Base-by-base conservation (phyloP, 2,797 vertebrate genomes). In the Tarsius wallacei region DNA sequence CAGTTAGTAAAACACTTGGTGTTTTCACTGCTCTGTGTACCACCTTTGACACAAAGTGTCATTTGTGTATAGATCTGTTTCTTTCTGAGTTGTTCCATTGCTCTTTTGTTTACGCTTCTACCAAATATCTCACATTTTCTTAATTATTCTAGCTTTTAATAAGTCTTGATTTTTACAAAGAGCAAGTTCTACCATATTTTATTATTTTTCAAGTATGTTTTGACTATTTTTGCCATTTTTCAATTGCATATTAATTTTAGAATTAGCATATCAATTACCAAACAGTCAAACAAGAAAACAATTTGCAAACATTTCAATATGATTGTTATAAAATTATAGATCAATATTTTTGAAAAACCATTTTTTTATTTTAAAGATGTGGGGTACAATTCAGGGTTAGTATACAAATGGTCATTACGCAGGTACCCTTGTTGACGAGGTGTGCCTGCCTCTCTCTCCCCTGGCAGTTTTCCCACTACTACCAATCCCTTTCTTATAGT, bases 171-270 rank as follows among this genome's bases (percentile, higher is more conserved):
- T 51, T 86, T 8, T 93, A 42, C 36, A n/a, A 10, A 81, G 10
- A 74, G 2, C 22, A 81, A 22, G 12, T 57, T 15, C n/a, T 66
- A 81, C 5, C 21, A 28, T 74, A 81, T 53, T 78, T 95, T 71
- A 71, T n/a, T 77, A 70, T 88, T 77, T 49, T 89, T 73, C 12
- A 77, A 76, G 51, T 77, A 55, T 84, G 47, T 93, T 77, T 88
- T 71, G 26, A 9, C 9, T 83, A 57, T 80, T 74, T 90, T 96
- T 51, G 57, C 10, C 14, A 59, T 33, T 84, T 77, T 42, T 10
- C 11, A 53, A 42, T 70, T 85, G 26, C 26, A 61, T 61, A 68
- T 59, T 31, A 68, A 17, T 84, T 77, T 84, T 85, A 70, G 42
- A 16, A 53, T 77, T 19, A 90, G 80, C 22, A 8, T 70, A 17